Evolutionary conservation across 2,888 invertebrate genomes (phyloP).

Genomic region (Xestia ashworthii): DNA sequence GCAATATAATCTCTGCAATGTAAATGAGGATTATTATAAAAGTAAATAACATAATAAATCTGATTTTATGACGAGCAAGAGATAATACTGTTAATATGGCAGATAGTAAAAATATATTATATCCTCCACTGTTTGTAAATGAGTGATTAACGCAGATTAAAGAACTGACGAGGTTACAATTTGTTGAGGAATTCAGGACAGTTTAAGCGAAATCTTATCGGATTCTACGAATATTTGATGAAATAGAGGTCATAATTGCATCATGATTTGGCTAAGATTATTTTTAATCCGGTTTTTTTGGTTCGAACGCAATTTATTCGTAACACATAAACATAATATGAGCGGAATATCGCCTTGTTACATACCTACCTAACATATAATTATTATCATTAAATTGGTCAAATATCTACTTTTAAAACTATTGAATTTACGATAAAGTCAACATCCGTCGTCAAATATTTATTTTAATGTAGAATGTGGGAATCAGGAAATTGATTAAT

Average conservation of each 20-base stretch:
- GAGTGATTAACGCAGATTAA: slow-evolving; percentile 67
- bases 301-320: not conserved
- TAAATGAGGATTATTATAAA: slow-evolving; percentile 54
- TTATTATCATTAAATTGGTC: slow-evolving; percentile 22
- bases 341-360: not conserved
- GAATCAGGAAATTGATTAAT: slow-evolving; percentile 74
- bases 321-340: not conserved
- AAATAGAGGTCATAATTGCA: slow-evolving; percentile 49
- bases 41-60: slow-evolving; percentile 62
- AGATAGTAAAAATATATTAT: slow-evolving; percentile 57
- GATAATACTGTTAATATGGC: slow-evolving; percentile 55
- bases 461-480: slow-evolving; percentile 77
- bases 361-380: not conserved
- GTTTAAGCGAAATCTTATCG: slow-evolving; percentile 39
- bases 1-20: slow-evolving; percentile 47
- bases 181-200: slow-evolving; percentile 12
- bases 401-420: slow-evolving; percentile 22
- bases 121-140: slow-evolving; percentile 59
- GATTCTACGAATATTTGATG: slow-evolving; percentile 24
- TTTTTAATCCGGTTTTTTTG: slow-evolving; percentile 42
- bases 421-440: slow-evolving; percentile 60
- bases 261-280: slow-evolving; percentile 31
- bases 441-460: slow-evolving; percentile 80
- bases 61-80: slow-evolving; percentile 59
- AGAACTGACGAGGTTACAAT: slow-evolving; percentile 33